Conservation (phyloP, 2,113 vertebrate genomes). For the Phyllopteryx taeniolatus region DNA sequence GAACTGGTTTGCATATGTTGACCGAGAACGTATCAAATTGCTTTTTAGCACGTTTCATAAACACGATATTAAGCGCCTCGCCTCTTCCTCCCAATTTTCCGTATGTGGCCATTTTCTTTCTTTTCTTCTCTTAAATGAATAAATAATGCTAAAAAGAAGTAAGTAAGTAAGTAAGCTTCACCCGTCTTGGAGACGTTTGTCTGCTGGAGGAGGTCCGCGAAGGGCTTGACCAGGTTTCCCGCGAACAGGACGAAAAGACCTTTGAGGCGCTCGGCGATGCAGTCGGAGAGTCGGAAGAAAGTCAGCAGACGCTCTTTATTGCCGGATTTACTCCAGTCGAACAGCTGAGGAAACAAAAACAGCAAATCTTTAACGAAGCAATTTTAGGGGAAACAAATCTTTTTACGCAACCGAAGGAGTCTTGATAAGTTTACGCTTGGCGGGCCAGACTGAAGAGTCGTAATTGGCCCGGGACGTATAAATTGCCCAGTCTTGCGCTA, state of each 20-base stretch:
- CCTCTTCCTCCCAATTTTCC: too few species aligned
- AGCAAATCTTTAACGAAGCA: neutral
- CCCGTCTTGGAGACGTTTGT: constrained; percentile 79
- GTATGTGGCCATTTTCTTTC: too few species aligned
- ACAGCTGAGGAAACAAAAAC: constrained; percentile 71
- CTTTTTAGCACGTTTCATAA: too few species aligned
- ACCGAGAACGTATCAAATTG: too few species aligned
- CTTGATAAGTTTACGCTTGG: too few species aligned
- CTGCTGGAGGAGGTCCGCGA: constrained; percentile 81
- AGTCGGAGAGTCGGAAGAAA: constrained; percentile 81
- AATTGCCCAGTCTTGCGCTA: too few species aligned
- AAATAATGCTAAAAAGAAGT: neutral
- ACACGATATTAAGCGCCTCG: too few species aligned
- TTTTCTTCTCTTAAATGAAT: neutral
- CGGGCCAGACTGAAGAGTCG: neutral
- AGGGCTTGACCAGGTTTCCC: constrained; percentile 87
- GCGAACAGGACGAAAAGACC: constrained; percentile 93
- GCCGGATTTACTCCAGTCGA: constrained; percentile 88
- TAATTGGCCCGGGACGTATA: too few species aligned
- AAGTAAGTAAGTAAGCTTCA: constrained; percentile 9
- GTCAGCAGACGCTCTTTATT: constrained; percentile 84
- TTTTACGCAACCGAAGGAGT: too few species aligned
- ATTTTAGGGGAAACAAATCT: too few species aligned
- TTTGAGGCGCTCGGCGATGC: constrained; percentile 84
- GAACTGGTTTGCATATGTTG: too few species aligned